These are phyloP conservation scores for Varroa destructor DNA, from an alignment of 1,140 invertebrate species.

Conservation along the genomic window DNA sequence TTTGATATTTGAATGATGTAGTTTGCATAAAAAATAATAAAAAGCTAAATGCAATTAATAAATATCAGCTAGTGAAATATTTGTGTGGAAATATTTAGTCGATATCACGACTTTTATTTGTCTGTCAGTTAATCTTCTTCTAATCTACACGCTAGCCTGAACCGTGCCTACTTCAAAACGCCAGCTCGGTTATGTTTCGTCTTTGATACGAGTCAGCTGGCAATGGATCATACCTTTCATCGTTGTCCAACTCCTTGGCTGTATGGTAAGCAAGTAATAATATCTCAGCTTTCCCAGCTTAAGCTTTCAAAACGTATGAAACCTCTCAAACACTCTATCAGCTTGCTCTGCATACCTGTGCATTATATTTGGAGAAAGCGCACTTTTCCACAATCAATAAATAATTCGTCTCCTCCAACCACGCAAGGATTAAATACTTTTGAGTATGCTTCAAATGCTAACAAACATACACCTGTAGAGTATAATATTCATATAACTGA, in stretches of 20 bases:
- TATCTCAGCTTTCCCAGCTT: background rate
- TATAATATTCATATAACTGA: background rate
- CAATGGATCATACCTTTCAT: background rate
- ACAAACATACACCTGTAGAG: background rate
- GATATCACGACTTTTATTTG: too few species aligned
- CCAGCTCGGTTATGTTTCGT: background rate
- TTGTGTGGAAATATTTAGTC: too few species aligned
- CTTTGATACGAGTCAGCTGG: background rate
- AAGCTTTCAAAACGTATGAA: background rate
- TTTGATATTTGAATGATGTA: too few species aligned
- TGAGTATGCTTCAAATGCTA: background rate
- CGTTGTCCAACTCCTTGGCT: background rate
- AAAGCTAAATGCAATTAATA: too few species aligned
- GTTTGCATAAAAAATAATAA: too few species aligned
- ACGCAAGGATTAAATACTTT: background rate
- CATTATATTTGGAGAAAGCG: background rate
- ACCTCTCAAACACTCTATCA: background rate
- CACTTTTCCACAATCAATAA: background rate
- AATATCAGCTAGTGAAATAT: too few species aligned
- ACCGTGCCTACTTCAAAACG: conserved; percentile 7
- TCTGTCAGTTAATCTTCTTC: too few species aligned
- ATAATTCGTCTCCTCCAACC: background rate
- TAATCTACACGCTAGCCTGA: background rate
- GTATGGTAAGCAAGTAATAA: conserved; percentile 1
- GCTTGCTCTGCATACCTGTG: too few species aligned